Percentiles rank a stretch among this genome's conserved stretches.
phyloP scores from a whole-genome alignment of 2,797 vertebrate genomes.

The Schizothorax lantsangensis region DNA sequence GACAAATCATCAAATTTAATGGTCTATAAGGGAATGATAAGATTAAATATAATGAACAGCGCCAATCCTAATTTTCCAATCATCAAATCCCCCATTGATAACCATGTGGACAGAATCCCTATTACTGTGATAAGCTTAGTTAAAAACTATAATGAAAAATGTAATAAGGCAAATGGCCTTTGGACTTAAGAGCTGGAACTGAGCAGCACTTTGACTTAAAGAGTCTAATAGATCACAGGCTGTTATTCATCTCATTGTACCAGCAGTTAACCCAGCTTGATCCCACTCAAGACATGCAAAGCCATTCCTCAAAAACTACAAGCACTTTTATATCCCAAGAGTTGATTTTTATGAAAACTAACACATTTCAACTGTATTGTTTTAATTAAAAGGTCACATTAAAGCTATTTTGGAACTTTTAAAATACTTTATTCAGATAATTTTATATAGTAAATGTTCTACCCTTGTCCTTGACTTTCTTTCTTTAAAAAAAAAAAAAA shows the following conservation, averaged over 20 bases:
- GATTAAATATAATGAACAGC: conserved; percentile 10
- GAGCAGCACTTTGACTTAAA: not conserved
- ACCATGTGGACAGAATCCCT: conserved; percentile 17
- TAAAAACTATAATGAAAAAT: conserved; percentile 20
- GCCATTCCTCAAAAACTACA: not conserved
- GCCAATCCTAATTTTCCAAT: conserved; percentile 17
- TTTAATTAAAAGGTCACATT: not conserved
- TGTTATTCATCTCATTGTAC: not conserved
- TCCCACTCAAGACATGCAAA: not conserved
- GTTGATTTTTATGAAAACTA: not conserved
- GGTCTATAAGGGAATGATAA: not conserved
- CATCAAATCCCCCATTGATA: conserved; percentile 30
- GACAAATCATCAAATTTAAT: not conserved
- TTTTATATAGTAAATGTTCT: not conserved
- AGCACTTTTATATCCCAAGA: not conserved
- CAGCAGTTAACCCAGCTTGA: not conserved
- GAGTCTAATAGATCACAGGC: conserved; percentile 20
- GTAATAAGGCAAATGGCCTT: conserved; percentile 25
- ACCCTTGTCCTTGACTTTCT: not conserved
- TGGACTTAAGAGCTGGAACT: conserved; percentile 17
- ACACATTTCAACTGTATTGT: not conserved
- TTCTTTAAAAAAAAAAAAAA: not conserved
- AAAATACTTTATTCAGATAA: not conserved
- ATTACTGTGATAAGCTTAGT: conserved; percentile 39
- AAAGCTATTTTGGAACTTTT: not conserved